phyloP scores from a whole-genome alignment of 2,113 vertebrate species.

The Corythoichthys intestinalis region DNA sequence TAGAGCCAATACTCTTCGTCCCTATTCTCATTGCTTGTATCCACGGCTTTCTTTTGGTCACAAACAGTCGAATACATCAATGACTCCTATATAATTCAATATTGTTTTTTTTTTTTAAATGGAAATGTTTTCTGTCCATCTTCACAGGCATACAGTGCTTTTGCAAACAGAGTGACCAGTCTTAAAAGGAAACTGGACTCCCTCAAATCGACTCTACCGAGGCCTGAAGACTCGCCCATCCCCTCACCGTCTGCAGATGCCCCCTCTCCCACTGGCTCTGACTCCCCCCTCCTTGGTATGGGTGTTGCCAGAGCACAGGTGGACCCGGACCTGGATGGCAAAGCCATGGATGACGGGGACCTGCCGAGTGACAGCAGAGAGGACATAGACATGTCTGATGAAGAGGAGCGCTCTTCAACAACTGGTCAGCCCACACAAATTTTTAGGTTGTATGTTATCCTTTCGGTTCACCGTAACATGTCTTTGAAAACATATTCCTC shows the following conservation, averaged over 20 bases:
- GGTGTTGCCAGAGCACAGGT: constrained; percentile 57
- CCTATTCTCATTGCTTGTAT: too few relatives aligned
- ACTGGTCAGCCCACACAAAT: constrained; percentile 70
- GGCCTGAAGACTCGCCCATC: constrained; percentile 89
- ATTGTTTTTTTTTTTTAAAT: background rate
- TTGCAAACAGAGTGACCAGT: constrained; percentile 89
- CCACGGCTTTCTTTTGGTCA: too few relatives aligned
- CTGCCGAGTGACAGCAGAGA: constrained; percentile 78
- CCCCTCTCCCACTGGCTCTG: constrained; percentile 89
- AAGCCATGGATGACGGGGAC: constrained; percentile 67
- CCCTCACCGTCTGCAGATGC: constrained; percentile 92
- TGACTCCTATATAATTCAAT: too few relatives aligned
- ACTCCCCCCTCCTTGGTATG: constrained; percentile 86
- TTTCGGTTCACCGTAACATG: background rate
- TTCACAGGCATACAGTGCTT: constrained; percentile 90
- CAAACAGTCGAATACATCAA: background rate
- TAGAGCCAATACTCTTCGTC: too few relatives aligned
- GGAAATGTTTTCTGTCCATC: background rate
- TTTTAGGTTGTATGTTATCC: background rate
- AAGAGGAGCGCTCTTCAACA: constrained; percentile 68
- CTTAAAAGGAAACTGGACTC: constrained; percentile 95
- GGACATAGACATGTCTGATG: constrained; percentile 96
- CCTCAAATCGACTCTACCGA: constrained; percentile 87
- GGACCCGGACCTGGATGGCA: constrained; percentile 65
- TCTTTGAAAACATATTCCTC: constrained; percentile 8